Evolutionary conservation across 2,797 vertebrate species (phyloP), one percentile per base, ranked within the genome.

Genomic region (Bovichtus variegatus): DNA sequence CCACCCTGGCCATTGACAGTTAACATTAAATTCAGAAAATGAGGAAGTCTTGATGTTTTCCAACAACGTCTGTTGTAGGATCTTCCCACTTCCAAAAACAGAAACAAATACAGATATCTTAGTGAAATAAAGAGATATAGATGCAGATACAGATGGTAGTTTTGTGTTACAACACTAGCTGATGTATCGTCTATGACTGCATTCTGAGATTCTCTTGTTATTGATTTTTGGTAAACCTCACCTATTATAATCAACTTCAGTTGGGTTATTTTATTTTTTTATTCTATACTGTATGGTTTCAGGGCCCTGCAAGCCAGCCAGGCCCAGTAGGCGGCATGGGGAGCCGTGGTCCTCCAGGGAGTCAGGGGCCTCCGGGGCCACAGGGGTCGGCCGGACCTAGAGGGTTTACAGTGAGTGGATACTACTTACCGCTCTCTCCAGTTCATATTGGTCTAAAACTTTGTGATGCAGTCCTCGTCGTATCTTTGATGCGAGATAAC

Each of bases 351-450:
- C 75, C 58, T 2, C 70, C 36, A 0, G 96, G 96, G 49, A 93
- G 90, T 23, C 40, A 19, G 0, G 96, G 96, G 0, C 36, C 79
- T 31, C 70, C 44, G 8, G 95, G 96, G n/a, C 72, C 25, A 18
- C 13, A 53, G 1, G 96, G 96, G 11, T 74, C 73, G 36, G 55
- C 63, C 8, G 96, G 95, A 36, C 89, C 69, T 0, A 62, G 68
- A 54, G 96, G 96, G 78, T 94, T 95, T 87, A 94, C 80, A 87
- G 96, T 97, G 91, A 96, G 96, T 95, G 87, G 85, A 85, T 80
- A 61, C 49, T 74, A 82, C 51, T 80, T 51, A 62, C 61, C 46
- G 60, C 76, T 64, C 41, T 79, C 40, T 75, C 43, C 47, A 61
- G 46, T 57, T 61, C 4, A 38, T 27, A 31, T 50, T 60, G 8